A percentile compares a stretch with the other conserved stretches of the same genome.
These are phyloP conservation scores for Macrotrachela quadricornifera DNA, from an alignment of 1,140 invertebrate species.

Conservation along the genomic window DNA sequence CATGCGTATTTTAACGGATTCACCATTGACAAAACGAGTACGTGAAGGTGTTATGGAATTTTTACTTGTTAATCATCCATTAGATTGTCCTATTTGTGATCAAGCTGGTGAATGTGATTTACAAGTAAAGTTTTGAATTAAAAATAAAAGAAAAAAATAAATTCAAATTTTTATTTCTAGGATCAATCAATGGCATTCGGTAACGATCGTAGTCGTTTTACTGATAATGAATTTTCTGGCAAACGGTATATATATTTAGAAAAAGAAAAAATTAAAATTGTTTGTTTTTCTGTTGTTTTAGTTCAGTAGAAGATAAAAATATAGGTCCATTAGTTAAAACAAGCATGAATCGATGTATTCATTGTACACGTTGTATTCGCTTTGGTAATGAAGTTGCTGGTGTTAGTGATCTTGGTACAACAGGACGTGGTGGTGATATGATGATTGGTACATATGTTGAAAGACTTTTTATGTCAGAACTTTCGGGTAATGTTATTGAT, in stretches of 20 bases:
- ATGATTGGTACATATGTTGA: slow-evolving; percentile 95
- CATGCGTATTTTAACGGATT: slow-evolving; percentile 84
- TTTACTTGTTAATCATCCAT: slow-evolving; percentile 83
- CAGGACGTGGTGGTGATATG: slow-evolving; percentile 81
- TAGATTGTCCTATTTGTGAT: slow-evolving; percentile 99
- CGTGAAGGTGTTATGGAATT: slow-evolving; percentile 93
- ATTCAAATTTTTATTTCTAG: slow-evolving; percentile 31
- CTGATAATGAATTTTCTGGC: slow-evolving; percentile 71
- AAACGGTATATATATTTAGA: slow-evolving; percentile 54
- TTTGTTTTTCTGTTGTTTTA: slow-evolving; percentile 15
- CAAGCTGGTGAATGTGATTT: slow-evolving; percentile 96
- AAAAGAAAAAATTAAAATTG: too few species aligned
- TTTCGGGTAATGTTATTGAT: slow-evolving; percentile 96
- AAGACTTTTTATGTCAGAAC: slow-evolving; percentile 84
- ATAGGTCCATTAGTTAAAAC: slow-evolving; percentile 93
- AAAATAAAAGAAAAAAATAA: background rate
- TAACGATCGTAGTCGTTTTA: slow-evolving; percentile 73
- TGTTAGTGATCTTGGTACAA: slow-evolving; percentile 87
- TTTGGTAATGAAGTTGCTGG: slow-evolving; percentile 75
- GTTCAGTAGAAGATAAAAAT: slow-evolving; percentile 96
- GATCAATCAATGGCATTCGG: slow-evolving; percentile 99
- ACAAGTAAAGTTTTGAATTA: slow-evolving; percentile 19
- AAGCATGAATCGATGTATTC: slow-evolving; percentile 98
- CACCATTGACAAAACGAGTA: slow-evolving; percentile 74
- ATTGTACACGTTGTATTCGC: slow-evolving; percentile 84